A percentile compares a stretch with the other conserved stretches of the same genome.
These are phyloP conservation scores for Sycon ciliatum DNA, from an alignment of 37 sponge, comb jelly and placozoan genomes.

Conservation along the genomic window DNA sequence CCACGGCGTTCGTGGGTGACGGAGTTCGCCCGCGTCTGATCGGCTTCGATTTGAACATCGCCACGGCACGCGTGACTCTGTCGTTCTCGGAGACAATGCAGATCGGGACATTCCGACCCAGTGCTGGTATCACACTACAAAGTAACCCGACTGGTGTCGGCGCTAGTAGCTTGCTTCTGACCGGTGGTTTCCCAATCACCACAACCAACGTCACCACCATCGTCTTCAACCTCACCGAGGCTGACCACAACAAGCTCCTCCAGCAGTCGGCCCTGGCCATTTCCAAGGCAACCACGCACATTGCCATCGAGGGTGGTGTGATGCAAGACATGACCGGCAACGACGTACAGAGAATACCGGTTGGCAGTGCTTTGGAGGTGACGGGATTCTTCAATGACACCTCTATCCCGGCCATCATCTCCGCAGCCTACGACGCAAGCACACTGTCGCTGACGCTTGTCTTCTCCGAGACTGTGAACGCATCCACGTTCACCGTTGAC, in stretches of 20 bases:
- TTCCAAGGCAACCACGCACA: slow-evolving; percentile 31
- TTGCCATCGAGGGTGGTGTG: slow-evolving; percentile 18
- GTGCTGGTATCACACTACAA: too few species aligned
- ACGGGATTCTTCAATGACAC: not conserved
- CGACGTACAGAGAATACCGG: not conserved
- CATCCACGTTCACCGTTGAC: slow-evolving; percentile 31
- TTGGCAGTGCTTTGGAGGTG: not conserved
- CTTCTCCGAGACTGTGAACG: slow-evolving; percentile 63
- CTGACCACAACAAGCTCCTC: slow-evolving; percentile 49
- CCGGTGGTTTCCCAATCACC: too few species aligned
- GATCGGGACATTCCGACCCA: too few species aligned
- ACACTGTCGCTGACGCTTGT: slow-evolving; percentile 14
- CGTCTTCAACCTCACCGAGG: slow-evolving; percentile 24
- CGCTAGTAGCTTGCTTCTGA: too few species aligned
- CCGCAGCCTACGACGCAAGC: not conserved
- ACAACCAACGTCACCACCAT: not conserved
- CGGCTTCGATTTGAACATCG: not conserved
- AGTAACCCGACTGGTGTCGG: too few species aligned
- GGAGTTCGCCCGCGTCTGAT: not conserved
- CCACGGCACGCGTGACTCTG: not conserved
- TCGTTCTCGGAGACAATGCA: not conserved
- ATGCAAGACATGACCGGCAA: slow-evolving; percentile 29
- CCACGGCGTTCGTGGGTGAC: slow-evolving; percentile 25
- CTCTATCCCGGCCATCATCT: not conserved
- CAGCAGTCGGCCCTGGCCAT: slow-evolving; percentile 26